Conservation (phyloP, 1,140 invertebrate genomes). For the Philaenus spumarius region DNA sequence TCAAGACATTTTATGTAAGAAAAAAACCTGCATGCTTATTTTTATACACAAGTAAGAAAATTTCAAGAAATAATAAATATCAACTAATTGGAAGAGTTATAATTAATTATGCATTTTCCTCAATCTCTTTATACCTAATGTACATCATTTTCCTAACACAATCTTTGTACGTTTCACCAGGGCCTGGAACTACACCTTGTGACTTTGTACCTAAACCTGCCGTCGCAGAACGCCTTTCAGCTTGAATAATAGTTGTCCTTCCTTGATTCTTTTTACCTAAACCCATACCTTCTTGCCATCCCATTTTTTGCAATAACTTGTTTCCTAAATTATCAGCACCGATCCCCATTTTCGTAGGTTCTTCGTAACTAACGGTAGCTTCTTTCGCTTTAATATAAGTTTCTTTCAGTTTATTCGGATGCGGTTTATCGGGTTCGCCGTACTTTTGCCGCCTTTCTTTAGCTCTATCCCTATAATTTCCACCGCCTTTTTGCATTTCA, state of each 20-base stretch:
- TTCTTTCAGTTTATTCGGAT: slow-evolving; percentile 61
- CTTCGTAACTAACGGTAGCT: slow-evolving; percentile 49
- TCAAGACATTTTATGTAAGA: too few species aligned
- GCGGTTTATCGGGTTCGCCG: slow-evolving; percentile 76
- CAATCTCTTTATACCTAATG: slow-evolving; percentile 68
- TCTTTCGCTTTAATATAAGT: slow-evolving; percentile 54
- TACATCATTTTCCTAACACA: slow-evolving; percentile 89
- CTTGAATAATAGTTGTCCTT: slow-evolving; percentile 84
- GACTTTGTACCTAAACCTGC: slow-evolving; percentile 69
- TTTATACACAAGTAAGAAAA: too few species aligned
- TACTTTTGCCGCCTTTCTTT: slow-evolving; percentile 93
- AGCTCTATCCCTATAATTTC: slow-evolving; percentile 86
- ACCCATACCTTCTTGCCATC: slow-evolving; percentile 94
- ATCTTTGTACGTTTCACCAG: slow-evolving; percentile 83
- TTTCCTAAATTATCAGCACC: slow-evolving; percentile 86
- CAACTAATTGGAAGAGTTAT: too few species aligned
- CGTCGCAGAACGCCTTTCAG: slow-evolving; percentile 55
- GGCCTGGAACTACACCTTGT: slow-evolving; percentile 62
- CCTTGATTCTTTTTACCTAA: slow-evolving; percentile 90
- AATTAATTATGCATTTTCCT: slow-evolving; percentile 14
- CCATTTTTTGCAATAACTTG: slow-evolving; percentile 96
- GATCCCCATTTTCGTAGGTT: slow-evolving; percentile 65
- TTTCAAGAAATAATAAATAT: too few species aligned
- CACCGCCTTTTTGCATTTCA: slow-evolving; percentile 44
- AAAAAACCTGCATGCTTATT: too few species aligned